Evolutionary conservation across 2,888 invertebrate genomes (phyloP), one percentile per base, ranked within the genome.

Genomic region (Notocelia uddmanniana): DNA sequence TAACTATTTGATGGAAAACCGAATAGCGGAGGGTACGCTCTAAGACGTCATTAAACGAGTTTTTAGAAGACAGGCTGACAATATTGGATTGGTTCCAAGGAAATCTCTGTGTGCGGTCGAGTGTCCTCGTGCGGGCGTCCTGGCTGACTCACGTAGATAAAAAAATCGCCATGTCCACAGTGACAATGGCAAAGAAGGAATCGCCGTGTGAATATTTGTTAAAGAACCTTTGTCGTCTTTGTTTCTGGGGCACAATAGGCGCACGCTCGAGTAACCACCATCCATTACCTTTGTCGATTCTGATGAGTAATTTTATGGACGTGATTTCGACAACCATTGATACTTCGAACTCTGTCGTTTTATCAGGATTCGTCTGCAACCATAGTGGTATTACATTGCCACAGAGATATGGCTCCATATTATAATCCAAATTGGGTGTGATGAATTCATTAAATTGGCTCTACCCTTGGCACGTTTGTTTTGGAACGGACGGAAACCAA

Each of bases 51-150:
- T 60, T 59, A 68, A 72, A 72, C 62, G 55, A 60, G 54, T 69
- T 69, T 66, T 66, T 66, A 34, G 62, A 71, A 50, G 71, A 74
- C 55, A 59, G 66, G 54, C 54, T 66, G 71, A 48, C 73, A 74
- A 74, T 77, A 74, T 89, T 90, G 90, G 89, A 89, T 76, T 72
- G 73, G 80, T 83, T 88, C 88, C 89, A 90, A 87, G 80, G 82
- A 82, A 83, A 82, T 79, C 83, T 75, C 76, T 64, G 82, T 84
- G 89, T 87, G 87, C 85, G 88, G 74, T 73, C 73, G 66, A 73
- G 83, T 48, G 67, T 68, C 72, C 72, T 68, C 66, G 75, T 64
- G 68, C 57, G 60, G 62, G 58, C 57, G 73, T 74, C 57, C 71
- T 63, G 67, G 50, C 59, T 74, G 72, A 74, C 72, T 72, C 72